Evolutionary conservation across 2,797 vertebrate species (phyloP), one percentile per base, ranked within the genome.

Genomic region (Gouania willdenowi): DNA sequence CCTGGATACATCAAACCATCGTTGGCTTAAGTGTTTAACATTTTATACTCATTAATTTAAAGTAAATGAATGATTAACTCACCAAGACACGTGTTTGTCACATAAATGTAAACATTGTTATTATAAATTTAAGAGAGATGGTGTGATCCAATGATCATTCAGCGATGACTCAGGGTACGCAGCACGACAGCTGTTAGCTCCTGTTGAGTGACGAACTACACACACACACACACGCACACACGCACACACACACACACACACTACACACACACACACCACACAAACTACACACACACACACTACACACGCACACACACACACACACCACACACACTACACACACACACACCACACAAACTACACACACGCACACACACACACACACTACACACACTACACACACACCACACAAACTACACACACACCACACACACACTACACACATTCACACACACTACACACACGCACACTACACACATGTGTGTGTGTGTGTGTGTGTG

Each of bases 1-100:
- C n/a, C n/a, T n/a, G n/a, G n/a, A n/a, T n/a, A n/a, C n/a, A n/a
- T n/a, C n/a, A n/a, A n/a, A n/a, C n/a, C n/a, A n/a, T n/a, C n/a
- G n/a, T n/a, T n/a, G n/a, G n/a, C n/a, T n/a, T n/a, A n/a, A n/a
- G n/a, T n/a, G n/a, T n/a, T n/a, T n/a, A n/a, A n/a, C n/a, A n/a
- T n/a, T n/a, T 80, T 69, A 54, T 81, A 71, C 73, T 75, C 79
- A 69, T 69, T 82, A 47, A 81, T 73, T 75, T 77, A 66, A 72
- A 57, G 51, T 67, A 47, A 63, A 74, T 82, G 82, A 68, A 63
- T 77, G 77, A 82, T 84, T 71, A 74, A 66, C 75, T 81, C 47
- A 44, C 46, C n/a, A n/a, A 26, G 41, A 39, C 38, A 4, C 59
- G 29, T 66, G 58, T 56, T 69, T 58, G 41, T 73, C 70, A 71